A percentile compares a stretch with the other conserved stretches of the same genome.
Evolutionary conservation across 2,888 invertebrate genomes (phyloP).

Genomic region (Azorinus chamasolen): DNA sequence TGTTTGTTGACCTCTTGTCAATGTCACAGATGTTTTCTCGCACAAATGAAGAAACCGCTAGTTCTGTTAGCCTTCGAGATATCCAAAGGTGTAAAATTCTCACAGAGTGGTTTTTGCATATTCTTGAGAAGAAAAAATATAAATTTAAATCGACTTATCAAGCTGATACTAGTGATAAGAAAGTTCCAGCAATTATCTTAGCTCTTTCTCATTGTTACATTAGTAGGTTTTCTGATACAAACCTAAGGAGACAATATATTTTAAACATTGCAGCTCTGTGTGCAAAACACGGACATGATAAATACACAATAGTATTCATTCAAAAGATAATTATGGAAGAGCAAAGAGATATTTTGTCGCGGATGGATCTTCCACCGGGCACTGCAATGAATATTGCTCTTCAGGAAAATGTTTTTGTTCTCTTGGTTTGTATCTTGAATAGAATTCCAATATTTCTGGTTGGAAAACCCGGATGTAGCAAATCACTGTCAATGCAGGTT

Average conservation of each 20-base stretch:
- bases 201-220: constrained; percentile 64
- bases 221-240: constrained; percentile 51
- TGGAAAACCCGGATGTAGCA: constrained; percentile 77
- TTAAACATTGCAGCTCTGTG: constrained; percentile 30
- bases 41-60: constrained; percentile 23
- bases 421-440: constrained; percentile 72
- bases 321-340: constrained; percentile 56
- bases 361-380: constrained; percentile 71
- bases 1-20: constrained; percentile 36
- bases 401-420: constrained; percentile 75
- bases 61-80: constrained; percentile 58
- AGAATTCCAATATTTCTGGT: constrained; percentile 74
- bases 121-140: background rate
- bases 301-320: constrained; percentile 31
- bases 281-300: background rate
- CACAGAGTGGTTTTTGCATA: constrained; percentile 47
- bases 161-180: too few relatives aligned
- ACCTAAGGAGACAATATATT: constrained; percentile 42
- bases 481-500: constrained; percentile 74
- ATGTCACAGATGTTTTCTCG: constrained; percentile 56
- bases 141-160: too few relatives aligned
- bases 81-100: constrained; percentile 48
- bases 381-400: constrained; percentile 73
- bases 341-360: constrained; percentile 66
- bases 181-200: constrained; percentile 45